Percentiles rank a stretch among this genome's conserved stretches.
Evolutionary conservation across 2,888 invertebrate genomes (phyloP).

Genomic region (Autographa gamma): DNA sequence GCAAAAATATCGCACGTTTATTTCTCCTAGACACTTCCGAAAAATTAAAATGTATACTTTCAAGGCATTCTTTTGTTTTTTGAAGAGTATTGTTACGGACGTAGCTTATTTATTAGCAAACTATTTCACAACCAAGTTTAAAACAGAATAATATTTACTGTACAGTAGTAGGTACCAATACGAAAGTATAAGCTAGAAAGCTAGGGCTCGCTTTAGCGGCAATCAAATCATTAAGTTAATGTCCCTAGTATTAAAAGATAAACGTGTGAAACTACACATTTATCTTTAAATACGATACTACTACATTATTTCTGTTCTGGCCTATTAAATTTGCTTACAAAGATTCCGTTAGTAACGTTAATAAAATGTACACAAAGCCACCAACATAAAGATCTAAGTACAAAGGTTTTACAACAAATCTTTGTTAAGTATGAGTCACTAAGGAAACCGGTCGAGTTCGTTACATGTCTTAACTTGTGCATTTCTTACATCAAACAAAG

Average conservation of each 20-base stretch:
- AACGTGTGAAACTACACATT: background rate
- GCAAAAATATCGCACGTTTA: background rate
- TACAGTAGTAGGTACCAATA: no score
- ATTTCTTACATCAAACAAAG: conserved; percentile 24
- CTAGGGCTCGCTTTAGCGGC: background rate
- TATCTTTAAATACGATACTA: no score
- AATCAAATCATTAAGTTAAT: background rate
- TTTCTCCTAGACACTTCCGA: background rate
- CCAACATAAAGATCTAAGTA: background rate
- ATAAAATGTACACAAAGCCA: background rate
- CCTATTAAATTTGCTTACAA: no score
- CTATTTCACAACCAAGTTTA: no score
- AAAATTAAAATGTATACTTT: no score
- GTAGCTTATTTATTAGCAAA: no score
- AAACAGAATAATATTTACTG: no score
- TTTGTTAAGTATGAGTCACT: conserved; percentile 31
- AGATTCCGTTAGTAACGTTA: background rate
- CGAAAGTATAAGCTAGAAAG: background rate
- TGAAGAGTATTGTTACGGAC: no score
- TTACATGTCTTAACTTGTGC: conserved; percentile 26
- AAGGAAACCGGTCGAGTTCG: conserved; percentile 39
- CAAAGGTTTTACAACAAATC: conserved; percentile 30
- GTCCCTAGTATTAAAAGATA: background rate
- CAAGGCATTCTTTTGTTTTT: no score
- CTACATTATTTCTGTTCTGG: no score